These are phyloP conservation scores for Vulpes vulpes DNA, from an alignment of 2,113 vertebrate genomes.

Conservation along the genomic window DNA sequence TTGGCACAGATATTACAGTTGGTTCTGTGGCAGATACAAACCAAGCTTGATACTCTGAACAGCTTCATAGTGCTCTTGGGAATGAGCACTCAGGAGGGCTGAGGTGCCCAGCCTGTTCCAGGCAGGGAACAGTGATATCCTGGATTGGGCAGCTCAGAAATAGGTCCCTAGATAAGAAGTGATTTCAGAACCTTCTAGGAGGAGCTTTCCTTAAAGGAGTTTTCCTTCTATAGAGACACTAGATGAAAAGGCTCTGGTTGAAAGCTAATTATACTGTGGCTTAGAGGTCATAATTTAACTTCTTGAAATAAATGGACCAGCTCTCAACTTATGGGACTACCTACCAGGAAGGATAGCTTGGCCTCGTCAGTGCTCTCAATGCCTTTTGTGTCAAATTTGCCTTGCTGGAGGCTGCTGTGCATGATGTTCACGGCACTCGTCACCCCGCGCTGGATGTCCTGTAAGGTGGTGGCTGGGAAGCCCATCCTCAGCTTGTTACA, in stretches of 20 bases:
- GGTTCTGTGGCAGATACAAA: neutral
- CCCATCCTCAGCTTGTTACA: slow-evolving; percentile 96
- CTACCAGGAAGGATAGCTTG: slow-evolving; percentile 97
- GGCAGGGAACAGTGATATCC: neutral
- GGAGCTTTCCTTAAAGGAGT: neutral
- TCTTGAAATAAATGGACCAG: neutral
- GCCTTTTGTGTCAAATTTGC: slow-evolving; percentile 97
- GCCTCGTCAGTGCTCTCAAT: slow-evolving; percentile 97
- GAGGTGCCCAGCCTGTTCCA: neutral
- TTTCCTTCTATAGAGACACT: neutral
- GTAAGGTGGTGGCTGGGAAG: slow-evolving; percentile 96
- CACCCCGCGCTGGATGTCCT: slow-evolving; percentile 98
- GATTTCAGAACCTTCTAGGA: slow-evolving; percentile 31
- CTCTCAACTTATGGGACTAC: neutral
- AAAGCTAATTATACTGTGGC: neutral
- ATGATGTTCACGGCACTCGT: slow-evolving; percentile 98
- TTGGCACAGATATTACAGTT: neutral
- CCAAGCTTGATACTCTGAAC: neutral
- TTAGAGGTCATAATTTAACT: neutral
- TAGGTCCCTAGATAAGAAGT: neutral
- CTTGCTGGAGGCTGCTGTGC: slow-evolving; percentile 99
- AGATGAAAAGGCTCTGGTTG: neutral
- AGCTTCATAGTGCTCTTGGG: neutral
- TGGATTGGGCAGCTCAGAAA: neutral
- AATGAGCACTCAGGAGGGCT: neutral